Conservation (phyloP, 92 coral and sea anemone species). For the Porites divaricata region DNA sequence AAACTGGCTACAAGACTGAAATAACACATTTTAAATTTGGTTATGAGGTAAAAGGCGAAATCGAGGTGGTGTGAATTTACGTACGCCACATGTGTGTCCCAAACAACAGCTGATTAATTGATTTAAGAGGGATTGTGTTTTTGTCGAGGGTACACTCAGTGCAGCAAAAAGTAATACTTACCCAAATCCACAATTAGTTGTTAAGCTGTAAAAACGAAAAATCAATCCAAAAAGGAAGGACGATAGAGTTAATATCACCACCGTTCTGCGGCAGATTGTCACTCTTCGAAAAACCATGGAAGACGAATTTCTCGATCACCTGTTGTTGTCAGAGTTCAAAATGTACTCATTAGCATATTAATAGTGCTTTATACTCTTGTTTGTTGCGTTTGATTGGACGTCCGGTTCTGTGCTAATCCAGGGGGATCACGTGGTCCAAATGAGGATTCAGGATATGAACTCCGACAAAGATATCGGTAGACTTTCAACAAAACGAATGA, state of each 20-base stretch:
- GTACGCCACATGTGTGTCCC: too few relatives aligned
- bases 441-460: too few relatives aligned
- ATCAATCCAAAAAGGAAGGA: background rate
- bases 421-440: too few relatives aligned
- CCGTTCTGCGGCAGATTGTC: background rate
- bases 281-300: conserved; percentile 3
- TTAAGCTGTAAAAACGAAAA: background rate
- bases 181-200: background rate
- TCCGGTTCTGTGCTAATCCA: too few relatives aligned
- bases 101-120: too few relatives aligned
- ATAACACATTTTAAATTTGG: background rate
- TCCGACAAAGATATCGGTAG: too few relatives aligned
- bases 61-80: background rate
- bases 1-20: background rate
- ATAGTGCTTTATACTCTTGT: background rate
- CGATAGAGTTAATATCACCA: background rate
- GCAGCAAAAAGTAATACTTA: background rate
- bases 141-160: background rate
- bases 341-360: background rate
- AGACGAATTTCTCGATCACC: background rate
- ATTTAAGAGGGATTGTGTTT: background rate
- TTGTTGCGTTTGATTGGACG: too few relatives aligned
- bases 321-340: background rate
- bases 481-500: too few relatives aligned
- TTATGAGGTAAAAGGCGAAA: background rate